Base-by-base conservation (phyloP, 2,113 vertebrate species). In the Cygnus atratus region DNA sequence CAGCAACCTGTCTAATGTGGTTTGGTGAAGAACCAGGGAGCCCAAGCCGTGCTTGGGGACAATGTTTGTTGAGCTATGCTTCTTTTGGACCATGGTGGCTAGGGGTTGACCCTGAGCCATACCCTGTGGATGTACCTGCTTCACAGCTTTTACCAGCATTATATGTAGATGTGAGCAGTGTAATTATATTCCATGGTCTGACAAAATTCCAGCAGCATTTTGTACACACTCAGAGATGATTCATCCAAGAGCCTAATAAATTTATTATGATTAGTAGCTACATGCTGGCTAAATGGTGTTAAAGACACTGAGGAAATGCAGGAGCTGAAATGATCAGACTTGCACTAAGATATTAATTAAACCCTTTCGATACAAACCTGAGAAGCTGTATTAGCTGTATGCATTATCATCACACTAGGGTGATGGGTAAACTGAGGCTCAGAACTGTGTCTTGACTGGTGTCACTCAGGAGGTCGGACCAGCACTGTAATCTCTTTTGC, bases 351-450 rank as follows among this genome's bases (percentile, higher is more conserved):
- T 22, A 26, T 8, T 55, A 76, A 84, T 84, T 58, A 74, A 93
- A 77, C 9, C 20, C 13, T 74, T 85, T 78, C 33, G 28, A 0
- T 24, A 16, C 6, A 41, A 70, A 59, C 15, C 10, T 31, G 7
- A 37, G 12, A 63, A 86, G 25, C 18, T 72, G 5, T 14, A 14
- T 26, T 55, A 35, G 4, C 37, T 57, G 9, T 20, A 14, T 73
- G 4, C 13, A 35, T 78, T 37, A 54, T 3, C 29, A 57, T 33
- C 2, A 3, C 22, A 18, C 46, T n/a, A 55, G 13, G 50, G 5
- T 21, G 50, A 43, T 35, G 33, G 26, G 41, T 81, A 93, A 93
- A 88, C 57, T 65, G 86, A 94, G 76, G 57, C 88, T 92, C 13
- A 26, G 73, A 74, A 52, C 9, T 66, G 44, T 83, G 46, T 43